Base-by-base conservation (phyloP, 2,888 invertebrate species). In the Trichacis sp. region DNA sequence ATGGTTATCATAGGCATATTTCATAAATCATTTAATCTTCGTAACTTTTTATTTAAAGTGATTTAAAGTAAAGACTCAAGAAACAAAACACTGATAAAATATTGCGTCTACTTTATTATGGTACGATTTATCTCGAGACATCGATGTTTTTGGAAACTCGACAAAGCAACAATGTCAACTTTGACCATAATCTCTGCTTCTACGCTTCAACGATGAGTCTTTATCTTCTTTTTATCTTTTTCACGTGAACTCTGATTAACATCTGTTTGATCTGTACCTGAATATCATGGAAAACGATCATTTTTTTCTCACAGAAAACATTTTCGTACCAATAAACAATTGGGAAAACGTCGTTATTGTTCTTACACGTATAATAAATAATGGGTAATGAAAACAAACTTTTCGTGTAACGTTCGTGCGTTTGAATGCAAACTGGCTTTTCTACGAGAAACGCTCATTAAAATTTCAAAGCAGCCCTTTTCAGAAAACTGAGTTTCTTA, bases 401-500 rank as follows among this genome's bases (percentile, higher is more conserved):
- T 33, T 24, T 24, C 3, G 8, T 24, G 24, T 3, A 24, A 24
- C 4, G 40, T 11, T 14, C 45, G n/a, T 45, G 45, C 45, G 42
- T 53, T 58, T 42, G 30, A 52, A 58, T 51, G 47, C 51, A 47
- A 40, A 42, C 19, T 47, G 33, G 47, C 47, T 45, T 45, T 20
- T 15, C 14, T 20, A 15, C 20, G 20, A 3, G 11, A 8, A 2
- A 53, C 47, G 29, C 58, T 51, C 59, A 53, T 53, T 59, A 52
- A 46, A 59, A 53, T 59, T 53, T 52, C 48, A 59, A 53, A 53
- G 24, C 42, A 51, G 53, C 45, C 29, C 45, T 20, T 45, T 45
- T 45, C 19, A 45, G 14, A 20, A 45, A 45, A 20, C n/a, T 15
- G 45, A 9, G 9, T 17, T 45, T 45, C n/a, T 45, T 15, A 15